phyloP scores from a whole-genome alignment of 2,797 vertebrate species.

The Fringilla coelebs region DNA sequence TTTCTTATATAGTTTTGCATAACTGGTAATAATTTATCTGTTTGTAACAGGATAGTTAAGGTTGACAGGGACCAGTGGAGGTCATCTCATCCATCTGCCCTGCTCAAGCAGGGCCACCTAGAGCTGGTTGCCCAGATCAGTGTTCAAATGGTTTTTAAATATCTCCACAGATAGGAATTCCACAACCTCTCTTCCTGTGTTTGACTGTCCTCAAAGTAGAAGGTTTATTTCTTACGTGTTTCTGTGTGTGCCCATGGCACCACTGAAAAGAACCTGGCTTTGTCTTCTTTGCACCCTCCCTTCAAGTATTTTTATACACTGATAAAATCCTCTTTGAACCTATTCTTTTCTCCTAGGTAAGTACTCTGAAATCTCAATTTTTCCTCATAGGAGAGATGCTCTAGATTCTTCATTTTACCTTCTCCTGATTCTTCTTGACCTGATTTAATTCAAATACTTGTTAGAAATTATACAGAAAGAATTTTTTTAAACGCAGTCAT shows the following conservation, averaged over 20 bases:
- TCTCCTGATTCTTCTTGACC: not conserved
- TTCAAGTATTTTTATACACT: not conserved
- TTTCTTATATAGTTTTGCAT: fast-evolving
- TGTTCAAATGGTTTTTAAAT: not conserved
- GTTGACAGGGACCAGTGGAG: not conserved
- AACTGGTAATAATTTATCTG: not conserved
- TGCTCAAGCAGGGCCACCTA: not conserved
- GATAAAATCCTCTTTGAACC: not conserved
- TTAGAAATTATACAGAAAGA: not conserved
- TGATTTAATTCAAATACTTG: not conserved
- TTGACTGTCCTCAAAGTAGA: not conserved
- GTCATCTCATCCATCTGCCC: not conserved
- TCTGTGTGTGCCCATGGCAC: not conserved
- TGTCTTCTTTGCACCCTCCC: not conserved
- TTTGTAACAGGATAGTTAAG: not conserved
- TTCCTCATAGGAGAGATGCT: not conserved
- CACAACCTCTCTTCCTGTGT: not conserved
- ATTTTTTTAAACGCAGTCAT: not conserved
- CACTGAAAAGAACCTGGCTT: not conserved
- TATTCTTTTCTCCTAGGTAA: not conserved
- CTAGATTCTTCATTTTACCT: not conserved
- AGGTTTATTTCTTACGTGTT: not conserved
- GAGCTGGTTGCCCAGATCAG: not conserved
- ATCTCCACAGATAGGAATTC: not conserved
- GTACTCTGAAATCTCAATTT: not conserved